phyloP scores from a whole-genome alignment of 2,888 invertebrate genomes.

The Drosophila koepferae region DNA sequence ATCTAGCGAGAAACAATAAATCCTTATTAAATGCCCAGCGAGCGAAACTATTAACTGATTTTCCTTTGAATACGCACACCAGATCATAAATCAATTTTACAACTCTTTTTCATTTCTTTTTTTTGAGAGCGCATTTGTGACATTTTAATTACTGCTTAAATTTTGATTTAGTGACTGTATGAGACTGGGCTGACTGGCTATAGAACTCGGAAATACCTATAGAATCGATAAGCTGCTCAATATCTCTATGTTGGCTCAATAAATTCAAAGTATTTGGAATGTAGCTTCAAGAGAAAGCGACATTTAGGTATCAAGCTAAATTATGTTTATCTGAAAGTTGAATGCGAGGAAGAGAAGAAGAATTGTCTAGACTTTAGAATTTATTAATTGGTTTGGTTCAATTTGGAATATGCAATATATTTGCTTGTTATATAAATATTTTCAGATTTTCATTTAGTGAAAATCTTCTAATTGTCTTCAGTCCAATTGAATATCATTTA shows the following conservation, averaged over 20 bases:
- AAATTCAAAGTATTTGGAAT: not conserved
- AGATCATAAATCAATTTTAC: slow-evolving; percentile 74
- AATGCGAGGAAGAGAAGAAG: not conserved
- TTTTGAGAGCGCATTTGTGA: slow-evolving; percentile 47
- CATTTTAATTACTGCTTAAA: slow-evolving; percentile 75
- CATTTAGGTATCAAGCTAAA: not conserved
- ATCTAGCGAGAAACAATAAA: slow-evolving; percentile 77
- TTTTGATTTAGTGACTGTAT: slow-evolving; percentile 60
- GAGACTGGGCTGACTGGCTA: not conserved
- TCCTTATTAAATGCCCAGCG: slow-evolving; percentile 76
- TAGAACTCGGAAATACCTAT: slow-evolving; percentile 10
- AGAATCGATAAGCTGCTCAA: slow-evolving; percentile 30
- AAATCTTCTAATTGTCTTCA: not conserved
- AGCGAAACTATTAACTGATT: slow-evolving; percentile 75
- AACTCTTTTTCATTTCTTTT: slow-evolving; percentile 54
- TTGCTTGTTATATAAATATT: not conserved
- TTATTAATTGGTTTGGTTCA: too few relatives aligned
- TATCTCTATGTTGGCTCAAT: not conserved
- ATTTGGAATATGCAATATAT: not conserved
- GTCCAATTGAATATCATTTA: not conserved
- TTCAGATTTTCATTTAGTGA: too few relatives aligned
- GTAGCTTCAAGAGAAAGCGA: not conserved
- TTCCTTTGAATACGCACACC: slow-evolving; percentile 69
- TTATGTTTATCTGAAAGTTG: too few relatives aligned
- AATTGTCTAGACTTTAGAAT: too few relatives aligned